Percentiles rank a stretch among this genome's conserved stretches.
These are phyloP conservation scores for Lycaon pictus DNA, from an alignment of 2,113 vertebrate genomes.

Conservation along the genomic window DNA sequence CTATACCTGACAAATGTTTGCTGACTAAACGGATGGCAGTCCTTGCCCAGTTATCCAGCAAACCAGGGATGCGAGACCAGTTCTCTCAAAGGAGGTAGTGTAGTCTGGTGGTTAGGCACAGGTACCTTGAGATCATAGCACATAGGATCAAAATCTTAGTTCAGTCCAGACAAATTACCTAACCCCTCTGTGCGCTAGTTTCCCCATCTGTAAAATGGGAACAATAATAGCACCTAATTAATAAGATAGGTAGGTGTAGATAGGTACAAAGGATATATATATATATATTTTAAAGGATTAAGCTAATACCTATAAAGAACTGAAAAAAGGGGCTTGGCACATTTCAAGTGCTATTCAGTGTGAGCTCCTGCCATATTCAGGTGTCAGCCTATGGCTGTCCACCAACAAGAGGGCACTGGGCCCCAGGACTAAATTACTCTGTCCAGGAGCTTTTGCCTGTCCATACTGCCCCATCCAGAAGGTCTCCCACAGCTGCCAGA, in stretches of 20 bases:
- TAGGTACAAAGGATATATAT: not conserved
- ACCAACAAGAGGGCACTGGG: not conserved
- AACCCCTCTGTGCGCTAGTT: not conserved
- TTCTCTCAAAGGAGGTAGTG: not conserved
- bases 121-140: not conserved
- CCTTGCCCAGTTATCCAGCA: not conserved
- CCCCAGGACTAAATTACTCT: not conserved
- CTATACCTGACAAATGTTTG: not conserved
- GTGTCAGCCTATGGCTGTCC: not conserved
- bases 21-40: not conserved
- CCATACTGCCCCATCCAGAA: not conserved
- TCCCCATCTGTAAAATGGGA: not conserved
- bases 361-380: not conserved
- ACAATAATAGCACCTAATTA: not conserved
- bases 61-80: not conserved
- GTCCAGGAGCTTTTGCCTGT: not conserved
- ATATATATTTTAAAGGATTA: not conserved
- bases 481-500: constrained; percentile 77
- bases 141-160: not conserved
- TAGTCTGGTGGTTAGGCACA: not conserved
- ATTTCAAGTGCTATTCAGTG: not conserved
- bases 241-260: not conserved
- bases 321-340: not conserved
- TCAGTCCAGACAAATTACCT: not conserved
- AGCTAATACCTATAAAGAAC: not conserved